Conservation (phyloP, 1,140 invertebrate species). For the Hylyphantes graminicola region DNA sequence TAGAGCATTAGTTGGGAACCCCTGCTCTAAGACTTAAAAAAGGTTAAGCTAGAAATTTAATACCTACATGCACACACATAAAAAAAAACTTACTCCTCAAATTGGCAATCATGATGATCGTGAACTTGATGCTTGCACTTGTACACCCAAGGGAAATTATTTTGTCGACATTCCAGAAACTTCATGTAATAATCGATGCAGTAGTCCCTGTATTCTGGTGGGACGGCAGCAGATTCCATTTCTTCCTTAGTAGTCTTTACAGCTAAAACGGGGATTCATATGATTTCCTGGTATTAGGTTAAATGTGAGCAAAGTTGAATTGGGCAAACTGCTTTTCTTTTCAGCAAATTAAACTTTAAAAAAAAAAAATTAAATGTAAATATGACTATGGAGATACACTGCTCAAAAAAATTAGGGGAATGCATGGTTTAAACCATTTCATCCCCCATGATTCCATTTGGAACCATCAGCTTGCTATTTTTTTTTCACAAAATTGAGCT, state of each 20-base stretch:
- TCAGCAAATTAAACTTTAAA: neutral
- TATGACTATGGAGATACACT: neutral
- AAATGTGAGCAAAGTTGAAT: neutral
- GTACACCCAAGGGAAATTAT: slow-evolving; percentile 33
- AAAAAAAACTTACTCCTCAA: slow-evolving; percentile 41
- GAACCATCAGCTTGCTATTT: too few relatives aligned
- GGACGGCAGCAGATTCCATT: slow-evolving; percentile 44
- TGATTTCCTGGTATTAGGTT: neutral
- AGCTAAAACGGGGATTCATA: neutral
- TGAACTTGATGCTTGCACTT: slow-evolving; percentile 41
- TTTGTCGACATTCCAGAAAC: slow-evolving; percentile 24
- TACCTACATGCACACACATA: too few relatives aligned
- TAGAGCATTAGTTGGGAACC: too few relatives aligned
- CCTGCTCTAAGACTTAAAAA: too few relatives aligned
- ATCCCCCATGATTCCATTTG: too few relatives aligned
- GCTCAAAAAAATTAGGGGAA: too few relatives aligned
- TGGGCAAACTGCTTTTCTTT: neutral
- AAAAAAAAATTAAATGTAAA: neutral
- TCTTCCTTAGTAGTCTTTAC: slow-evolving; percentile 44
- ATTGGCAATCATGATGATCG: slow-evolving; percentile 20
- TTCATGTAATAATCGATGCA: slow-evolving; percentile 42
- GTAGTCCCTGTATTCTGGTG: slow-evolving; percentile 18
- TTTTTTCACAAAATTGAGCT: neutral
- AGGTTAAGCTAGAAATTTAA: too few relatives aligned
- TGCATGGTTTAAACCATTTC: too few relatives aligned